Conservation (phyloP, 1,140 invertebrate species). For the Anthonomus grandis region DNA sequence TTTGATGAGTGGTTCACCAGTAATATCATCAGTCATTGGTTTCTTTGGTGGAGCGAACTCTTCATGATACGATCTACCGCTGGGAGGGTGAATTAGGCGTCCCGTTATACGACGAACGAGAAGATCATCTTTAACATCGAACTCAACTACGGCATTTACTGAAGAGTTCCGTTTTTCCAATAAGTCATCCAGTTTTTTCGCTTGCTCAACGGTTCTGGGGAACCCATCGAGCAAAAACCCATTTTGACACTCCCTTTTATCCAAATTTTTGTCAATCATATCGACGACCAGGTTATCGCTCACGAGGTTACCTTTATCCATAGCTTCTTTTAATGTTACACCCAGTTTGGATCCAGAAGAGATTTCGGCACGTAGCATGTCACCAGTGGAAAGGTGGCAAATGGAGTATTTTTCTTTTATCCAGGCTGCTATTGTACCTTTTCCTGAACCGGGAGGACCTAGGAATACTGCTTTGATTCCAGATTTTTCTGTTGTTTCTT, state of each 20-base stretch:
- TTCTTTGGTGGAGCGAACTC: conserved; percentile 93
- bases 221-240: conserved; percentile 97
- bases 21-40: conserved; percentile 92
- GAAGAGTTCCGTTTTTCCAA: conserved; percentile 76
- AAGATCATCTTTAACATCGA: conserved; percentile 87
- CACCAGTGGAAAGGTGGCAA: conserved; percentile 94
- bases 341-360: conserved; percentile 85
- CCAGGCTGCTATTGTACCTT: no score
- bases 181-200: conserved; percentile 91
- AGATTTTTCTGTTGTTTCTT: no score
- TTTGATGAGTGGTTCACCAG: conserved; percentile 82
- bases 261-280: conserved; percentile 89
- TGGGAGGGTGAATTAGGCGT: conserved; percentile 82
- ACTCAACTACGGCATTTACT: conserved; percentile 92
- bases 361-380: conserved; percentile 92
- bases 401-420: conserved; percentile 88
- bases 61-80: conserved; percentile 95
- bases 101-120: conserved; percentile 93
- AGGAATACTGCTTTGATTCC: no score
- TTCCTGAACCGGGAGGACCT: no score
- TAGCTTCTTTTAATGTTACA: conserved; percentile 76
- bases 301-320: conserved; percentile 92
- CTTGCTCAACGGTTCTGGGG: conserved; percentile 90
- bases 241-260: conserved; percentile 88
- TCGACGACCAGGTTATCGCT: conserved; percentile 94